Evolutionary conservation across 2,113 vertebrate species (phyloP).

Genomic region (Diadophis punctatus): DNA sequence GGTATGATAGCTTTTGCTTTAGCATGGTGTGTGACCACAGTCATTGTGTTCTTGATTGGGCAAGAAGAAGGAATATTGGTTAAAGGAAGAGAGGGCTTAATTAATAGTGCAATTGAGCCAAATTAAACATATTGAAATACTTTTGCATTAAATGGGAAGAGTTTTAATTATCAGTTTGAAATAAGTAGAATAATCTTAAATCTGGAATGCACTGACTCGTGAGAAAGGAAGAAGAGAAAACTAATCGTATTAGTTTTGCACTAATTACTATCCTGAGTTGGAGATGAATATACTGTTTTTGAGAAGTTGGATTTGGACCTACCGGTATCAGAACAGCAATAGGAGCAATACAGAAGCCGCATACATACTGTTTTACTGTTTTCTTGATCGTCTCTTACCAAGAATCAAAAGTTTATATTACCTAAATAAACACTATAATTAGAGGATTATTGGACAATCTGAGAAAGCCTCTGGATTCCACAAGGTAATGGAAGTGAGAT

Average conservation of each 20-base stretch:
- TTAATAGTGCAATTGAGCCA: not conserved
- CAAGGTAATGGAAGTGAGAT: not conserved
- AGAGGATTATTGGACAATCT: not conserved
- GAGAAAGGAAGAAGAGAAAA: not conserved
- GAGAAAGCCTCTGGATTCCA: not conserved
- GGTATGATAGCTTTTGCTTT: not conserved
- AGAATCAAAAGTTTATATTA: not conserved
- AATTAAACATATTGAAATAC: not conserved
- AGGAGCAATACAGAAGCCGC: not conserved
- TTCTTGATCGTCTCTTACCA: not conserved
- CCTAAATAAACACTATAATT: not conserved
- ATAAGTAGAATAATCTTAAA: not conserved
- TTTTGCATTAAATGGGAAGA: not conserved
- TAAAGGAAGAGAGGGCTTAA: not conserved
- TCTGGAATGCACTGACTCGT: not conserved
- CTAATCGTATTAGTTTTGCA: not conserved
- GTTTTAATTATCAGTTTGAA: not conserved
- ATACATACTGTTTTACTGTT: not conserved
- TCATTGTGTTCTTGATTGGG: not conserved
- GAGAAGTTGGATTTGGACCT: not conserved
- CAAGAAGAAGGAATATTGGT: not conserved
- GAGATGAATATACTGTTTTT: not conserved
- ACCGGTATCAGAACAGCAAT: not conserved
- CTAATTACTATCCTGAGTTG: not conserved
- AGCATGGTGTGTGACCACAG: not conserved